phyloP scores from a whole-genome alignment of 2,797 vertebrate genomes.

The Coregonus ussuriensis region DNA sequence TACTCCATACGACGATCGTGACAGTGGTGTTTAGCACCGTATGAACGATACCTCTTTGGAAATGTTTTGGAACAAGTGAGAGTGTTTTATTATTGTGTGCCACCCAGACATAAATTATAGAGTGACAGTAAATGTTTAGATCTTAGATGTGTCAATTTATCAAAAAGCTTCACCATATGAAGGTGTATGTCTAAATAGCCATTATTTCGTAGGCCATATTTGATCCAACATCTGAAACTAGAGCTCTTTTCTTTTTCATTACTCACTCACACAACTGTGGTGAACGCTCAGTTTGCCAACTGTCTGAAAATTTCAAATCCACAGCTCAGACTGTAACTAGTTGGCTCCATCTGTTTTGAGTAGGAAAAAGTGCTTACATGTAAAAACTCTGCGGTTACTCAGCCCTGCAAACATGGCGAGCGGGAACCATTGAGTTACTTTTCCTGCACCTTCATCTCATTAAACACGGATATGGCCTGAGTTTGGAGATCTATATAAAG shows the following conservation, averaged over 20 bases:
- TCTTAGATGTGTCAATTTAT: slow-evolving; percentile 27
- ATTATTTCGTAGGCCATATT: slow-evolving; percentile 6
- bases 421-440: slow-evolving; percentile 32
- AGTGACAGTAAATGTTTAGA: background rate
- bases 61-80: background rate
- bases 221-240: slow-evolving; percentile 32
- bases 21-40: slow-evolving; percentile 1
- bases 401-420: slow-evolving; percentile 34
- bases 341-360: slow-evolving; percentile 61
- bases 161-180: slow-evolving; percentile 1
- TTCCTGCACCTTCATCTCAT: slow-evolving; percentile 38
- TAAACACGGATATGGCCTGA: slow-evolving; percentile 38
- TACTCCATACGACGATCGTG: too few relatives aligned
- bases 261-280: slow-evolving; percentile 33
- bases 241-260: slow-evolving; percentile 32
- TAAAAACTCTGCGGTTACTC: slow-evolving; percentile 31
- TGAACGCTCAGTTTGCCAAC: slow-evolving; percentile 44
- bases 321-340: slow-evolving; percentile 14
- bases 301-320: slow-evolving; percentile 44
- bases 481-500: slow-evolving; percentile 35
- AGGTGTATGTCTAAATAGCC: slow-evolving; percentile 39
- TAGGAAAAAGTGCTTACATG: slow-evolving; percentile 35
- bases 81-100: slow-evolving; percentile 4
- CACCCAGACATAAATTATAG: background rate
- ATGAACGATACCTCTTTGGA: background rate